Evolutionary conservation across 2,888 invertebrate species (phyloP), one percentile per base, ranked within the genome.

Genomic region (Machimus atricapillus): DNA sequence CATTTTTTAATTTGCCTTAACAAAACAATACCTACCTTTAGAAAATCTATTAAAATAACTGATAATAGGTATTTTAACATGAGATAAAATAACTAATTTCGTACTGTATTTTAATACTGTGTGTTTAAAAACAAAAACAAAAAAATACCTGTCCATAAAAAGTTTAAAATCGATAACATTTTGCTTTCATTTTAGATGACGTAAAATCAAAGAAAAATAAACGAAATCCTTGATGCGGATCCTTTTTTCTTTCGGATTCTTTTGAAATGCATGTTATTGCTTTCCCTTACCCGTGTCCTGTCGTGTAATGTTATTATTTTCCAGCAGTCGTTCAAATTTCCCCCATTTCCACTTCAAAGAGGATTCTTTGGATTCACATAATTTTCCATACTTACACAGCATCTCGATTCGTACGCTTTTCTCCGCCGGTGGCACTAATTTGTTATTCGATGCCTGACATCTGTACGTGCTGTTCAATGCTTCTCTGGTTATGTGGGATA

Each of bases 381-480:
- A 66, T 66, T 66, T 76, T 74, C 27, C 46, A 43, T 90, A 96
- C 97, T 96, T 93, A 97, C 97, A 93, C 91, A 96, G 94, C 94
- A 97, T 95, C 92, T 97, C 97, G 90, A 97, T 94, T 90, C 96
- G 94, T 90, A 97, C 96, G 89, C 95, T 96, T 91, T 96, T 96
- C 92, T 97, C 97, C 87, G 96, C 94, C 1, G 97, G 97, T 91
- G 96, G 95, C 91, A 96, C 96, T 88, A 97, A 94, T 92, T 97
- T 96, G 76, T 97, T 97, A 92, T 97, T 97, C 87, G 96, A 95
- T 14, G 97, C 97, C 92, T 97, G 95, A 91, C 97, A 97, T 92
- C 96, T 97, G 93, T 96, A 97, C 46, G 97, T 96, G 66, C 96
- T 96, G 92, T 97, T 97, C 87, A 97, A 94, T 90, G 97, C 96